Conservation (phyloP, 2,797 vertebrate genomes). For the Taeniopygia guttata region DNA sequence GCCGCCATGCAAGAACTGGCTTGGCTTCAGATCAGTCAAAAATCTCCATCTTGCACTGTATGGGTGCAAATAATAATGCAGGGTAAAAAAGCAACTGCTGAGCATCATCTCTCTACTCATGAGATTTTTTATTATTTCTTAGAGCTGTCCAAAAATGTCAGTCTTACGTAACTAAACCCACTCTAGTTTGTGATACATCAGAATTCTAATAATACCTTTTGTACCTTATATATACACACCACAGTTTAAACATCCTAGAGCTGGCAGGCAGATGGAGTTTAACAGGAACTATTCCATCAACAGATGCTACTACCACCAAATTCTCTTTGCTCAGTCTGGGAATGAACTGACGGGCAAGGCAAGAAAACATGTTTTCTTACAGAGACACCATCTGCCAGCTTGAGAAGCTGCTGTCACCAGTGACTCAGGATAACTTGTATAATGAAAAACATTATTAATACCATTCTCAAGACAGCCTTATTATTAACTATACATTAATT, state of each 20-base stretch:
- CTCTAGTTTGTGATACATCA: background rate
- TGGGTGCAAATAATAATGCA: background rate
- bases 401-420: background rate
- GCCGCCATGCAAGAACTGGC: accelerated
- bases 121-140: background rate
- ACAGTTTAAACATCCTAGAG: background rate
- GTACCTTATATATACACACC: background rate
- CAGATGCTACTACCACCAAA: constrained; percentile 19
- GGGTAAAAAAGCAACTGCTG: background rate
- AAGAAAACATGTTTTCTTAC: constrained; percentile 22
- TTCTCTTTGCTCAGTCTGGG: background rate
- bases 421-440: background rate
- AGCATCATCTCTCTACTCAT: background rate
- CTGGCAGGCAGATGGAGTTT: constrained; percentile 20
- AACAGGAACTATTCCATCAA: background rate
- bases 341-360: background rate
- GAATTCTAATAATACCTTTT: background rate
- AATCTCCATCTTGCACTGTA: background rate
- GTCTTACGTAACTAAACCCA: background rate
- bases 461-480: background rate
- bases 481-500: background rate
- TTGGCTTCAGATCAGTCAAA: background rate
- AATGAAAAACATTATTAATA: background rate
- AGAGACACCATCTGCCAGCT: constrained; percentile 31
- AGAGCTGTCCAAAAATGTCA: background rate